phyloP scores from a whole-genome alignment of 1,140 invertebrate species.

The Psix sp. region DNA sequence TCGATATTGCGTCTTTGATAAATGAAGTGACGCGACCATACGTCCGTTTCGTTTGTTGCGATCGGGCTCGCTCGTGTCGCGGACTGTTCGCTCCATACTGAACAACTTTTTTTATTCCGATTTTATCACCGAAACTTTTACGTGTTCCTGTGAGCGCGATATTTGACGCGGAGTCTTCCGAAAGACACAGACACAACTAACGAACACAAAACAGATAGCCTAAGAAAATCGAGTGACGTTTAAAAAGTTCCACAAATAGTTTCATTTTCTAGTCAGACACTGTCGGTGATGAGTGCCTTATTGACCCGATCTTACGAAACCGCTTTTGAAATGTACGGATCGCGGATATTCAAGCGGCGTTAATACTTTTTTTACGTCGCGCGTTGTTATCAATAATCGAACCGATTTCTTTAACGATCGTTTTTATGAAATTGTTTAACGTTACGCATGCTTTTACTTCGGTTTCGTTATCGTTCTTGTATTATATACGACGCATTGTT shows the following conservation, averaged over 20 bases:
- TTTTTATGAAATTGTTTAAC: slow-evolving; percentile 30
- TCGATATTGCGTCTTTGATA: slow-evolving; percentile 21
- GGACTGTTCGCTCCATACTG: neutral
- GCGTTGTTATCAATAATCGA: slow-evolving; percentile 52
- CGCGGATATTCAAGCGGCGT: slow-evolving; percentile 56
- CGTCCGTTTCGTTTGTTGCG: neutral
- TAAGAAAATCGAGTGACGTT: slow-evolving; percentile 59
- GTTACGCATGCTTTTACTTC: slow-evolving; percentile 10
- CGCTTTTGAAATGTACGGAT: slow-evolving; percentile 54
- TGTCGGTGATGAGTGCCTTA: slow-evolving; percentile 78
- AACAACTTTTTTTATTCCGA: slow-evolving; percentile 9
- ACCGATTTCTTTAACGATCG: slow-evolving; percentile 33
- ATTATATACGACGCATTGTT: slow-evolving; percentile 7
- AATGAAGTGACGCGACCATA: neutral
- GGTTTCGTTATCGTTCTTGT: slow-evolving; percentile 20
- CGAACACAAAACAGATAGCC: slow-evolving; percentile 21
- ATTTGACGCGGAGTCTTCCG: slow-evolving; percentile 49
- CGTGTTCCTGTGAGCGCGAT: slow-evolving; percentile 24
- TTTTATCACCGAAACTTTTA: slow-evolving; percentile 11
- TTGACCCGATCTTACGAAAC: slow-evolving; percentile 70
- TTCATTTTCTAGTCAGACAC: slow-evolving; percentile 78
- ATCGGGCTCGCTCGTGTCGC: neutral
- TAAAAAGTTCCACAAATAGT: slow-evolving; percentile 68
- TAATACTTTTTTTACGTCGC: slow-evolving; percentile 45
- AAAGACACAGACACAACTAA: slow-evolving; percentile 4